phyloP scores from a whole-genome alignment of 1,140 invertebrate genomes.

The Drosophila willistoni region DNA sequence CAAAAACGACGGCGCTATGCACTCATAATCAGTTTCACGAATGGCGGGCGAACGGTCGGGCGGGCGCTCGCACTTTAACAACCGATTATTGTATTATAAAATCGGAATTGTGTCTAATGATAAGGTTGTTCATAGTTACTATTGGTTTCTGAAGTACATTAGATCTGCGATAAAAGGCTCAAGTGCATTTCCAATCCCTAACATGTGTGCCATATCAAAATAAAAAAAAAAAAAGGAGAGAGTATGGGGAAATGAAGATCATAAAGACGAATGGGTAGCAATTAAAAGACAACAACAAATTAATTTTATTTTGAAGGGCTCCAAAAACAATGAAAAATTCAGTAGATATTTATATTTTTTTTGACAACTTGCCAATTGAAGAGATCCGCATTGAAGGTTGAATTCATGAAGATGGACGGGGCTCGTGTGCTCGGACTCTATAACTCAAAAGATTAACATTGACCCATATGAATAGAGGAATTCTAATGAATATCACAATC shows the following conservation, averaged over 20 bases:
- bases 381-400: constrained; percentile 39
- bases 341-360: constrained; percentile 24
- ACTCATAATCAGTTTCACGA: constrained; percentile 17
- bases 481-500: constrained; percentile 40
- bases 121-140: neutral
- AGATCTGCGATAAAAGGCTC: constrained; percentile 57
- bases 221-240: no score
- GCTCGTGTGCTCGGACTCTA: neutral
- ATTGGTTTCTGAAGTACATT: constrained; percentile 31
- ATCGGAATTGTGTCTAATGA: constrained; percentile 5
- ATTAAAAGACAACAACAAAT: neutral
- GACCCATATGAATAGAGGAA: constrained; percentile 41
- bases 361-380: constrained; percentile 24
- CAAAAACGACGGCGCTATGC: constrained; percentile 38
- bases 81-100: constrained; percentile 13
- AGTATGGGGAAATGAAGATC: constrained; percentile 11
- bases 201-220: no score
- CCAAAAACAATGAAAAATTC: neutral
- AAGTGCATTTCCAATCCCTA: constrained; percentile 43
- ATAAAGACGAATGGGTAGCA: constrained; percentile 34
- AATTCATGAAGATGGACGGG: constrained; percentile 37
- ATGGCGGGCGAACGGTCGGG: neutral
- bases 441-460: constrained; percentile 46
- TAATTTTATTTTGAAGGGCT: neutral
- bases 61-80: neutral